Base-by-base conservation (phyloP, 2,113 vertebrate species). In the Tragelaphus strepsiceros region DNA sequence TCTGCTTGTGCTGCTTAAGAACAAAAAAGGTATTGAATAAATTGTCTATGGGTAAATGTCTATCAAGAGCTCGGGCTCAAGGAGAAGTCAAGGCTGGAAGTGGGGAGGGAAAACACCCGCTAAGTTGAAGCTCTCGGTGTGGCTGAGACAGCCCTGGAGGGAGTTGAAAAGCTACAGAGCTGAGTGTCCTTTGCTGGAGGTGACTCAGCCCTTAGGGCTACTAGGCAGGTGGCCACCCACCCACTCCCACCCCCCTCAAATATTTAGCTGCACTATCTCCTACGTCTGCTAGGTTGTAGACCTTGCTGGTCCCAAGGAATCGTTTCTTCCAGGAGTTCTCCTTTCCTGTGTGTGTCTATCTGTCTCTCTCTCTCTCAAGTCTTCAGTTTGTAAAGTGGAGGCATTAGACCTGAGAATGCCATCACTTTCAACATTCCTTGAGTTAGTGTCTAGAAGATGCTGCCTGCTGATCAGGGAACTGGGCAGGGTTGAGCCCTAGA, bases 341-440 rank as follows among this genome's bases (percentile, higher is more conserved):
- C 19, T 88, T 88, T 62, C 21, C 64, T 54, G 26, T 53, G 49
- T 51, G 78, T 81, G 28, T 81, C 19, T 46, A 5, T 24, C 39
- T 21, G 16, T 71, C 14, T 19, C 1, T 35, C 19, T 24, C 2
- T 35, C 19, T 26, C 7, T 51, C 88, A 67, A 64, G 62, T 49
- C 89, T 98, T 95, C 53, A 95, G 16, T 77, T 49, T 43, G 26
- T 92, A 56, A 88, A 88, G 86, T 62, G 51, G 59, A 21, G 43
- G 15, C 54, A 14, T 15, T 84, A 51, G 21, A 83, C 87, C 24
- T 71, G 59, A 46, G 51, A 86, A 93, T 39, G 21, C 46, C 30
- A 58, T n/a, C 54, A 81, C 35, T 58, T 88, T 88, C 35, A 39
- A 21, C 35, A 43, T 92, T 74, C 71, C 49, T 81, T 49, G 22